Evolutionary conservation across 2,113 vertebrate species (phyloP).

Genomic region (Cettia cetti): DNA sequence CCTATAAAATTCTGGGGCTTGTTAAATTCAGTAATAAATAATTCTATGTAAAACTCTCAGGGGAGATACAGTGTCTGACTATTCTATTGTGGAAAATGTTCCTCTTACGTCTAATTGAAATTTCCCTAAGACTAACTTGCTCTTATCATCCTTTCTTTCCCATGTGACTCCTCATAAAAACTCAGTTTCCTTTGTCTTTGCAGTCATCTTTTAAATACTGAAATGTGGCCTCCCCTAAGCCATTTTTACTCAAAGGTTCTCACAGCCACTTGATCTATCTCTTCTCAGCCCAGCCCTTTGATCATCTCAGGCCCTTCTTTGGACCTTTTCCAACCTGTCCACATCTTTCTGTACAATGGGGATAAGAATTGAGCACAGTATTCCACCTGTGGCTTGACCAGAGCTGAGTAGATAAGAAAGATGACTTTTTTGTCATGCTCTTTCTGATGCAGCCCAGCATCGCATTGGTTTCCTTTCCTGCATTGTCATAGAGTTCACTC

Average conservation of each 20-base stretch:
- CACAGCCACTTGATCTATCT: neutral
- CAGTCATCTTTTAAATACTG: neutral
- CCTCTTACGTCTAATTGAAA: neutral
- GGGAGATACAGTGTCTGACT: neutral
- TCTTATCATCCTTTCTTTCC: neutral
- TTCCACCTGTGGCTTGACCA: neutral
- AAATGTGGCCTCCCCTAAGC: neutral
- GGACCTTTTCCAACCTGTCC: neutral
- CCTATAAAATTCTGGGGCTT: neutral
- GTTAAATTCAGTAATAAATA: neutral
- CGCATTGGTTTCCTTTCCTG: neutral
- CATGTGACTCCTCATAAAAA: neutral
- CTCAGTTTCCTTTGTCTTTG: neutral
- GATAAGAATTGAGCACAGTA: neutral
- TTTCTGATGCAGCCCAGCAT: neutral
- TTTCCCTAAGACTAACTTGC: neutral
- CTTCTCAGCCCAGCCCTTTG: neutral
- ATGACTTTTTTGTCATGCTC: neutral
- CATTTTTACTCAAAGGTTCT: neutral
- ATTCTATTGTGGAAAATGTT: neutral
- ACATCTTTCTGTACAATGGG: neutral
- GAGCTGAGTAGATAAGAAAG: neutral
- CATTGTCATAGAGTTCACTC: neutral
- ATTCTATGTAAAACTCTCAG: neutral
- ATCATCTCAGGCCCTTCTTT: neutral